Evolutionary conservation across 2,888 invertebrate genomes (phyloP), one percentile per base, ranked within the genome.

Genomic region (Xylota sylvarum): DNA sequence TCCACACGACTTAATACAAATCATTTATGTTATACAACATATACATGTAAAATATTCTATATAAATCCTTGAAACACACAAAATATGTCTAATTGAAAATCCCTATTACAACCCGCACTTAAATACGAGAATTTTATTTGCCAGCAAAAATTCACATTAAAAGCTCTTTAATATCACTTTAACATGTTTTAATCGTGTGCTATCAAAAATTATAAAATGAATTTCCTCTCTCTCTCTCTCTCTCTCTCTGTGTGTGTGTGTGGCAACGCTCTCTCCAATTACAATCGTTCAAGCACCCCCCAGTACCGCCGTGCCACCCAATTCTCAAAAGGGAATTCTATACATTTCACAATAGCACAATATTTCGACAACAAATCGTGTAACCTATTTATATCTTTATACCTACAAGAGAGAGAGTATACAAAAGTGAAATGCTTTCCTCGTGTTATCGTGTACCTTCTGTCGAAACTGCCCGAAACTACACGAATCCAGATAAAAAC

Each of bases 351-450:
- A 85, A 85, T 81, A 81, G 86, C 82, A 69, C 82, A 86, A 86
- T 78, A 86, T 86, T 86, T 86, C 86, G 82, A 86, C 81, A 86
- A 86, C 86, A 82, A 81, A 86, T 81, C 82, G 72, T 86, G 73
- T 77, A 82, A 77, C 82, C 86, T 86, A 86, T 86, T 86, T 86
- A 86, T 86, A 86, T 81, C 81, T 86, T 73, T 81, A 86, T 86
- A 86, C 73, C 82, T 73, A 82, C 70, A 55, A 30, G 67, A 72
- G 72, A 52, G 60, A 77, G 73, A 62, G 69, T 65, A 55, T 50
- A 76, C 56, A 80, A 72, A 74, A 74, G 70, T 72, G 76, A 82
- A 70, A 86, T 78, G 81, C 78, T 82, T 86, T 82, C 72, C 82
- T 86, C 86, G 82, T 82, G 79, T 80, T 84, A 81, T 86, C 69